Evolutionary conservation across 2,888 invertebrate species (phyloP).

Genomic region (Philopedon plagiatum): DNA sequence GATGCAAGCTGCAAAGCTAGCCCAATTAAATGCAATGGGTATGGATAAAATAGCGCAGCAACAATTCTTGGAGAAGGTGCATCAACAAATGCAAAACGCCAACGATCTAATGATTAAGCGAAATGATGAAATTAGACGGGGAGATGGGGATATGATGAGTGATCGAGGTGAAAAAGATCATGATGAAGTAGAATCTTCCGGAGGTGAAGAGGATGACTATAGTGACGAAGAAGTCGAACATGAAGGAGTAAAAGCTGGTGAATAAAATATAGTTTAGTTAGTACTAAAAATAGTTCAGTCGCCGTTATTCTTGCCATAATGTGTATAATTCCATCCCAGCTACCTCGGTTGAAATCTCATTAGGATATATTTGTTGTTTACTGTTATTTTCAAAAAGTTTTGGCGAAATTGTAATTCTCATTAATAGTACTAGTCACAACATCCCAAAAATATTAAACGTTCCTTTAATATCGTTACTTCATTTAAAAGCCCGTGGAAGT

Average conservation of each 20-base stretch:
- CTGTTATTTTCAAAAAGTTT: constrained; percentile 22
- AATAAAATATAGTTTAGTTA: constrained; percentile 34
- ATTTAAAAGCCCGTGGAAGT: no score
- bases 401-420: not conserved
- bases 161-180: constrained; percentile 67
- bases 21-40: constrained; percentile 81
- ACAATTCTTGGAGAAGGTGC: constrained; percentile 73
- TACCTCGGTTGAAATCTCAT: constrained; percentile 73
- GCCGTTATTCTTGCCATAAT: constrained; percentile 51
- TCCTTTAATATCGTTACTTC: no score
- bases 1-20: constrained; percentile 81
- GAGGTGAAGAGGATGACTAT: constrained; percentile 71
- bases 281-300: constrained; percentile 12
- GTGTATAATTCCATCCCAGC: constrained; percentile 77
- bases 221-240: constrained; percentile 70
- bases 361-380: constrained; percentile 58
- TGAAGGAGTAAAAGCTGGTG: constrained; percentile 69
- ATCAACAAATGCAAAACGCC: constrained; percentile 72
- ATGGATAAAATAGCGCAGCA: constrained; percentile 70
- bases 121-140: constrained; percentile 66
- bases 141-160: constrained; percentile 72
- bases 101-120: constrained; percentile 72
- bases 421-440: not conserved
- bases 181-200: constrained; percentile 71
- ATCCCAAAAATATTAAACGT: not conserved